phyloP scores from a whole-genome alignment of 1,140 invertebrate species.

The Lepidurus apus region DNA sequence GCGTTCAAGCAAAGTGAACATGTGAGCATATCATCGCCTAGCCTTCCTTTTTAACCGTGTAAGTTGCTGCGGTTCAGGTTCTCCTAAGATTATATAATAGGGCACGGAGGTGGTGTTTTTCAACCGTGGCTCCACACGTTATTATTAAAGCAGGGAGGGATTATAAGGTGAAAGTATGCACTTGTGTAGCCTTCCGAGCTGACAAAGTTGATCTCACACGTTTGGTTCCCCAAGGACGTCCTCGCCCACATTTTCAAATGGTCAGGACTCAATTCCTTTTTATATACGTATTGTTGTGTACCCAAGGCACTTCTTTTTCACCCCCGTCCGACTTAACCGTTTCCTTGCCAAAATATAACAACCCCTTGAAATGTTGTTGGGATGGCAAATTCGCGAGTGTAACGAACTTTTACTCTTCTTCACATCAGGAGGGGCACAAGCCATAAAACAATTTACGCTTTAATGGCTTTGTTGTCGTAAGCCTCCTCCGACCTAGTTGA shows the following conservation, averaged over 20 bases:
- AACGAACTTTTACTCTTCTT: not conserved
- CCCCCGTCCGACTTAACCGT: too few relatives aligned
- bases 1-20: not conserved
- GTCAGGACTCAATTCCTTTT: too few relatives aligned
- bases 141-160: not conserved
- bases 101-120: not conserved
- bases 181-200: not conserved
- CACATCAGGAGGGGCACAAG: conserved; percentile 2
- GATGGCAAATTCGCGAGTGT: not conserved
- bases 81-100: conserved; percentile 13
- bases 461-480: conserved; percentile 22
- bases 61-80: conserved; percentile 14
- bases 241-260: not conserved
- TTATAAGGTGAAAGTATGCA: conserved; percentile 15
- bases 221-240: not conserved
- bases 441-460: conserved; percentile 22
- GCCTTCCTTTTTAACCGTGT: not conserved
- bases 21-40: conserved; percentile 8
- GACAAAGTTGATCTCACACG: not conserved
- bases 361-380: too few relatives aligned
- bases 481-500: conserved; percentile 12
- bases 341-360: too few relatives aligned
- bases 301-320: too few relatives aligned
- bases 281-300: too few relatives aligned
- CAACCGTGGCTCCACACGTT: not conserved